Conservation (phyloP, 2,113 vertebrate species). For the Hypanus sabinus region DNA sequence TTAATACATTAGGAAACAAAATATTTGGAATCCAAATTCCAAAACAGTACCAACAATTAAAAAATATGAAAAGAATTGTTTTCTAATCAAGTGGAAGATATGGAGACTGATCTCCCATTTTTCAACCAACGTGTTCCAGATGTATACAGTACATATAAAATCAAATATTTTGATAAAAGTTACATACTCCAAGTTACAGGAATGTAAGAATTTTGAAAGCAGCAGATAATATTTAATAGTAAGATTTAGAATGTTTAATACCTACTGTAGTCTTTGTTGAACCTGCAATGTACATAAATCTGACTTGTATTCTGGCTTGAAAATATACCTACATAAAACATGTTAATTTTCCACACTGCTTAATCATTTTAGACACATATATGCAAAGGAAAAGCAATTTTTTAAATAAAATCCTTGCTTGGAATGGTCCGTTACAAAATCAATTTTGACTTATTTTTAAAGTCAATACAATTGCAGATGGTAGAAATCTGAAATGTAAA, state of each 20-base stretch:
- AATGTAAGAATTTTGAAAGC: not conserved
- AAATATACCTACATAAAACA: not conserved
- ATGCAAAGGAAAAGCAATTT: not conserved
- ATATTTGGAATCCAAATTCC: not conserved
- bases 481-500: too few species aligned
- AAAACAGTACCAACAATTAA: too few species aligned
- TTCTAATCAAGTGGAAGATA: not conserved
- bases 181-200: not conserved
- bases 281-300: too few species aligned
- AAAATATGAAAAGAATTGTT: not conserved
- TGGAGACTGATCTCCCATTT: not conserved
- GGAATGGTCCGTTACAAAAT: not conserved
- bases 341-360: not conserved
- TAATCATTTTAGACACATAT: not conserved
- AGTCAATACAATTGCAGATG: too few species aligned
- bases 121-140: not conserved
- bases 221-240: not conserved
- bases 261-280: too few species aligned
- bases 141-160: too few species aligned
- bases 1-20: not conserved
- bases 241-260: not conserved
- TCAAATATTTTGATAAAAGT: not conserved
- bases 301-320: not conserved
- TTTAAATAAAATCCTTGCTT: not conserved
- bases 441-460: too few species aligned